Evolutionary conservation across 2,888 invertebrate genomes (phyloP).

Genomic region (Lasioglossum figueresi): DNA sequence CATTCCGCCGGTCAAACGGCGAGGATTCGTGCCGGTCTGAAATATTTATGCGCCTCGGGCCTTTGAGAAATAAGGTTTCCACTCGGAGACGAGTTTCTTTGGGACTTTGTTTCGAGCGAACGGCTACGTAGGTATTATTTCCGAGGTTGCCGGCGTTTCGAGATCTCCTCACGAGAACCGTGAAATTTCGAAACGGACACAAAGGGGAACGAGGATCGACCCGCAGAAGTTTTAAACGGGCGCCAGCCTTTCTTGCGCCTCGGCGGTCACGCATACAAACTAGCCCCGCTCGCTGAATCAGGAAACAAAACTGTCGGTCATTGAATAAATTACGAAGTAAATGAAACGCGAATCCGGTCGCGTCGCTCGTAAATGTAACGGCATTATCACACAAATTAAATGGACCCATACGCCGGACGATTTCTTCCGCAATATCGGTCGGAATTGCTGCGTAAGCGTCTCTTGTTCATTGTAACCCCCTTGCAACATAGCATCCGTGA

Average conservation of each 20-base stretch:
- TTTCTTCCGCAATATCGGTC: constrained; percentile 14
- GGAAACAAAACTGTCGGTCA: constrained; percentile 34
- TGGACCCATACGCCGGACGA: constrained; percentile 6
- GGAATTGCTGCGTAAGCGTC: constrained; percentile 5
- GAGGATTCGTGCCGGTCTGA: constrained; percentile 18
- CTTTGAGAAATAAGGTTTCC: constrained; percentile 28
- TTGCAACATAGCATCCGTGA: neutral
- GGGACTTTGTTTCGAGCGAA: neutral
- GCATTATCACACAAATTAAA: constrained; percentile 48
- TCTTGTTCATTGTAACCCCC: neutral
- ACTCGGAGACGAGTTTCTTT: neutral
- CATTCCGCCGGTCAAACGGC: neutral
- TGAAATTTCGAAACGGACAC: neutral
- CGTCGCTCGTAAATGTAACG: constrained; percentile 13
- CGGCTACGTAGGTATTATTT: neutral
- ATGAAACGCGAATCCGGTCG: constrained; percentile 28
- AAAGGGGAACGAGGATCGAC: neutral
- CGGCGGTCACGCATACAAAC: neutral
- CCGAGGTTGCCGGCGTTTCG: neutral
- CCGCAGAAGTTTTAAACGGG: neutral
- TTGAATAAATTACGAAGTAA: constrained; percentile 44
- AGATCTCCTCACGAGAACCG: neutral
- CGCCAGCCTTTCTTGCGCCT: neutral
- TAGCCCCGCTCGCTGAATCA: neutral
- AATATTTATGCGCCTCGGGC: constrained; percentile 23